phyloP scores from a whole-genome alignment of 2,888 invertebrate genomes.

The Tryphoninae sp. region DNA sequence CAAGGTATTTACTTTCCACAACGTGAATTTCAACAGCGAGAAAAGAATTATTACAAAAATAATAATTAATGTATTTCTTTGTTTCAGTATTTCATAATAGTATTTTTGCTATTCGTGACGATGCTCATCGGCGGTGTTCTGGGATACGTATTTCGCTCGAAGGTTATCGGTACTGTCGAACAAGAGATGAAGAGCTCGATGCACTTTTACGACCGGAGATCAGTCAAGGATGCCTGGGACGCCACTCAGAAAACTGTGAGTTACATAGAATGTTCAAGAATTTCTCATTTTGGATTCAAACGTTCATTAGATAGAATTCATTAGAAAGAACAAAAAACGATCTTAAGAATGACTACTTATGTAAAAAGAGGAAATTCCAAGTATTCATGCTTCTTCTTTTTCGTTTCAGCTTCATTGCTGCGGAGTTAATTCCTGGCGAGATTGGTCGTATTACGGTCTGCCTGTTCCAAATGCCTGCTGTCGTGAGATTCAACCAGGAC shows the following conservation, averaged over 20 bases:
- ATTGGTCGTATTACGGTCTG: slow-evolving; percentile 86
- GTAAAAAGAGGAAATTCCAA: neutral
- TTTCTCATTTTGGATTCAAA: neutral
- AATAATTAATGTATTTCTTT: slow-evolving; percentile 28
- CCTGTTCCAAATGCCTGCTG: slow-evolving; percentile 90
- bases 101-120: slow-evolving; percentile 94
- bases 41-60: slow-evolving; percentile 6
- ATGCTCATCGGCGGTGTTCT: slow-evolving; percentile 95
- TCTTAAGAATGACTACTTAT: neutral
- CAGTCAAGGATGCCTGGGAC: slow-evolving; percentile 93
- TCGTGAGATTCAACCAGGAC: slow-evolving; percentile 83
- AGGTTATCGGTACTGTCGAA: slow-evolving; percentile 89
- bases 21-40: neutral
- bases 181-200: slow-evolving; percentile 91
- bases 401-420: slow-evolving; percentile 89
- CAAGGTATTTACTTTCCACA: neutral
- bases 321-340: slow-evolving; percentile 36
- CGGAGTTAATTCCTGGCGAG: slow-evolving; percentile 88
- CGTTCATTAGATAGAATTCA: neutral
- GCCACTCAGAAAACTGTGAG: slow-evolving; percentile 88
- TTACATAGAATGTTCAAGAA: slow-evolving; percentile 19
- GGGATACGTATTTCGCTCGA: slow-evolving; percentile 94
- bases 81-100: slow-evolving; percentile 92
- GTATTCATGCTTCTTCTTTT: slow-evolving; percentile 42
- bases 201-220: slow-evolving; percentile 87